A percentile compares a stretch with the other conserved stretches of the same genome.
These are phyloP conservation scores for Megaleporinus macrocephalus DNA, from an alignment of 2,113 vertebrate species.

Conservation along the genomic window DNA sequence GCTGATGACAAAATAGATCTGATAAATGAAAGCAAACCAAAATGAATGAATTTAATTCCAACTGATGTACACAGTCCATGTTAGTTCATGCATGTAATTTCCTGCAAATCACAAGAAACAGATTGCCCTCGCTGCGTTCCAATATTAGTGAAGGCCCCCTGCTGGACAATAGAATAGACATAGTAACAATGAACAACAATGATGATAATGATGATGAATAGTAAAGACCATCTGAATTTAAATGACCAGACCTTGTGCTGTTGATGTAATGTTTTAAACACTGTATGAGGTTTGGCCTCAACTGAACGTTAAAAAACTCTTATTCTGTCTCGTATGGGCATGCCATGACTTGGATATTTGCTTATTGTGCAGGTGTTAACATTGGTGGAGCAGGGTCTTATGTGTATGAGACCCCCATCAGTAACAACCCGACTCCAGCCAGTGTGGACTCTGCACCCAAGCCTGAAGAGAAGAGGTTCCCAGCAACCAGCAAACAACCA, in stretches of 20 bases:
- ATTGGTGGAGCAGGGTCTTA: constrained; percentile 94
- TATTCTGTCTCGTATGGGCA: background rate
- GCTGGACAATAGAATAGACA: too few relatives aligned
- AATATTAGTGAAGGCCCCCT: too few relatives aligned
- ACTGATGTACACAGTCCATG: background rate
- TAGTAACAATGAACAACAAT: too few relatives aligned
- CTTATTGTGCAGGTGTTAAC: constrained; percentile 85
- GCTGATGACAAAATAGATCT: background rate
- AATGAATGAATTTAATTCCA: background rate
- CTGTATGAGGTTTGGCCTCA: too few relatives aligned
- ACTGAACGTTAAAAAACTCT: too few relatives aligned
- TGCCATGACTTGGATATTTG: background rate
- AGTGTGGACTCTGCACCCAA: constrained; percentile 71
- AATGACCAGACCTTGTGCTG: too few relatives aligned
- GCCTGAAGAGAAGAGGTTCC: constrained; percentile 82
- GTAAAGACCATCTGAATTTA: too few relatives aligned
- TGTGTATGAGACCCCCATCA: constrained; percentile 87
- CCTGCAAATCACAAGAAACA: background rate
- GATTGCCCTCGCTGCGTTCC: background rate
- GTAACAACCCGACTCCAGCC: constrained; percentile 73
- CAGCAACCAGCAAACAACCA: constrained; percentile 75
- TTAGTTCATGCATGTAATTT: background rate
- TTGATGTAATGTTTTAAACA: too few relatives aligned
- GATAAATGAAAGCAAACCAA: background rate
- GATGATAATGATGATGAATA: too few relatives aligned